Percentiles rank a stretch among this genome's conserved stretches.
phyloP scores from a whole-genome alignment of 1,140 invertebrate genomes.

The Proctacanthus coquilletti region DNA sequence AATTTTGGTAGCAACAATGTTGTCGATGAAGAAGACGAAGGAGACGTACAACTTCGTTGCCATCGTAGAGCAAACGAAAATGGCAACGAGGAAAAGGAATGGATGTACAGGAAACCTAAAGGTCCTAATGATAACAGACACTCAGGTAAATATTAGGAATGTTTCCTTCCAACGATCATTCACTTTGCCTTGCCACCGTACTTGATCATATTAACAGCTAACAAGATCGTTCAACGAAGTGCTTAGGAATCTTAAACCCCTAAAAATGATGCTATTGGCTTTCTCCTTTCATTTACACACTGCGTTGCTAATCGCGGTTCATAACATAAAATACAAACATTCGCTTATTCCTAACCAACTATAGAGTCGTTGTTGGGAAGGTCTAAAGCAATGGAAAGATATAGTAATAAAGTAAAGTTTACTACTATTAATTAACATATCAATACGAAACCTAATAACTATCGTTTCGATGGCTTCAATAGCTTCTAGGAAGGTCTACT shows the following conservation, averaged over 20 bases:
- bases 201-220: not conserved
- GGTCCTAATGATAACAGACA: constrained; percentile 27
- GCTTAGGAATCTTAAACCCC: not conserved
- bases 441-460: not conserved
- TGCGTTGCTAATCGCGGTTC: no score
- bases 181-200: not conserved
- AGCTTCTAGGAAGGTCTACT: not conserved
- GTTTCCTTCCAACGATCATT: not conserved
- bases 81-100: constrained; percentile 26
- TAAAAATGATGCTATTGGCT: not conserved
- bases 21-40: constrained; percentile 26
- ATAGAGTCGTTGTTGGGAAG: no score
- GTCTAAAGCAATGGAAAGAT: not conserved
- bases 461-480: not conserved
- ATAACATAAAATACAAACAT: no score
- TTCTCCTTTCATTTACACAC: not conserved
- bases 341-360: no score
- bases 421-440: not conserved
- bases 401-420: not conserved
- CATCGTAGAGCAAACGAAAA: constrained; percentile 21
- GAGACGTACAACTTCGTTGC: constrained; percentile 23
- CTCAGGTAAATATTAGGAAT: constrained; percentile 17
- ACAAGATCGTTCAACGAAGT: not conserved
- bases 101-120: constrained; percentile 26
- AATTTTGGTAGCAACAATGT: constrained; percentile 25